Evolutionary conservation across 2,113 vertebrate genomes (phyloP).

Genomic region (Burhinus bistriatus): DNA sequence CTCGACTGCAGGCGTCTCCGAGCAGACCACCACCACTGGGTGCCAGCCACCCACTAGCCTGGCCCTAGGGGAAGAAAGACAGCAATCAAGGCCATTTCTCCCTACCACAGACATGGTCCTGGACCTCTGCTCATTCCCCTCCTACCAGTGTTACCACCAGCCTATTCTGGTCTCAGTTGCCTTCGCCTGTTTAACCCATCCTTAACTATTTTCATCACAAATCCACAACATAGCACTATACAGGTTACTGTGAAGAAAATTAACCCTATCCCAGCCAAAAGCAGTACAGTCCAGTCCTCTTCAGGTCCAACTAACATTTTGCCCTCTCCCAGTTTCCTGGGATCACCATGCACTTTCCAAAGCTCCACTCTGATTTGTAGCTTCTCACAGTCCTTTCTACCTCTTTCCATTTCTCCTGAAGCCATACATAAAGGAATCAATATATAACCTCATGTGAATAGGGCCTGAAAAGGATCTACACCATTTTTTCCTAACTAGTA

Average conservation of each 20-base stretch:
- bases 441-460: background rate
- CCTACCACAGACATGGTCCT: background rate
- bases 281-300: background rate
- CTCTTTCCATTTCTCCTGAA: background rate
- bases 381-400: background rate
- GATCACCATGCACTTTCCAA: background rate
- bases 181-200: background rate
- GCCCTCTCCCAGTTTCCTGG: background rate
- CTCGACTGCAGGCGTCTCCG: background rate
- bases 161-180: background rate
- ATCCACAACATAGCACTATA: background rate
- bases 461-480: background rate
- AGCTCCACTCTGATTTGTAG: background rate
- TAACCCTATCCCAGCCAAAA: background rate
- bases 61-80: background rate
- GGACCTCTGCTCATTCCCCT: background rate
- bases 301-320: background rate
- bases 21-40: background rate
- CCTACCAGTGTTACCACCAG: background rate
- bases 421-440: rapidly evolving
- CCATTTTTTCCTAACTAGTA: background rate
- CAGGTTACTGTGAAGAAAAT: background rate
- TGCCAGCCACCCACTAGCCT: rapidly evolving
- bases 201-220: background rate
- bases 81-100: background rate